phyloP scores from a whole-genome alignment of 1,140 invertebrate species.

The Lasioglossum albipes region DNA sequence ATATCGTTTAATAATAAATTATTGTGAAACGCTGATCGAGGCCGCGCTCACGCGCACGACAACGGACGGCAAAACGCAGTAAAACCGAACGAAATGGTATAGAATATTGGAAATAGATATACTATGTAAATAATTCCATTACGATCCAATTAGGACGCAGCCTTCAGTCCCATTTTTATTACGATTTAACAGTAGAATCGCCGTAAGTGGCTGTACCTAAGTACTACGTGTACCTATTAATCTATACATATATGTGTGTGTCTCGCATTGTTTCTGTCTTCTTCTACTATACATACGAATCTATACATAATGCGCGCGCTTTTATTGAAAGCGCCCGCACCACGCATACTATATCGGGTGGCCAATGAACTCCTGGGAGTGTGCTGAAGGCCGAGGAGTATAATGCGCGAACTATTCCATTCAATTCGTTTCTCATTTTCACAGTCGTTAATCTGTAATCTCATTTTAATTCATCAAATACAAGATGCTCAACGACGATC shows the following conservation, averaged over 20 bases:
- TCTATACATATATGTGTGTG: conserved; percentile 57
- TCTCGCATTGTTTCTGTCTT: conserved; percentile 66
- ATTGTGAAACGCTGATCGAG: conserved; percentile 11
- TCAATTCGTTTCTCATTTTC: too few species aligned
- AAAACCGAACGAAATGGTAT: not conserved
- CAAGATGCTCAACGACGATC: too few species aligned
- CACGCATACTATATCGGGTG: conserved; percentile 45
- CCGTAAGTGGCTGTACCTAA: conserved; percentile 24
- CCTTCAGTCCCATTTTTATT: conserved; percentile 63
- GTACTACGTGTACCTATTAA: conserved; percentile 17
- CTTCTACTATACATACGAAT: conserved; percentile 64
- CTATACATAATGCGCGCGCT: conserved; percentile 58
- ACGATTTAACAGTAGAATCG: conserved; percentile 45
- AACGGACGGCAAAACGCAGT: not conserved
- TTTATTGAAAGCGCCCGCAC: conserved; percentile 39
- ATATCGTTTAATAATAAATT: not conserved
- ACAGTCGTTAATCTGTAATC: too few species aligned
- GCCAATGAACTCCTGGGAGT: conserved; percentile 9
- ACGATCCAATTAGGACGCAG: conserved; percentile 49
- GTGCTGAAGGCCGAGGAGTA: not conserved
- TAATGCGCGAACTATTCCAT: too few species aligned
- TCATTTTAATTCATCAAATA: too few species aligned
- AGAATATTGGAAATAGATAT: not conserved
- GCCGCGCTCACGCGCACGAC: not conserved
- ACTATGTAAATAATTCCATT: conserved; percentile 52